These are phyloP conservation scores for Pempheris klunzingeri DNA, from an alignment of 2,797 vertebrate genomes.

Conservation along the genomic window DNA sequence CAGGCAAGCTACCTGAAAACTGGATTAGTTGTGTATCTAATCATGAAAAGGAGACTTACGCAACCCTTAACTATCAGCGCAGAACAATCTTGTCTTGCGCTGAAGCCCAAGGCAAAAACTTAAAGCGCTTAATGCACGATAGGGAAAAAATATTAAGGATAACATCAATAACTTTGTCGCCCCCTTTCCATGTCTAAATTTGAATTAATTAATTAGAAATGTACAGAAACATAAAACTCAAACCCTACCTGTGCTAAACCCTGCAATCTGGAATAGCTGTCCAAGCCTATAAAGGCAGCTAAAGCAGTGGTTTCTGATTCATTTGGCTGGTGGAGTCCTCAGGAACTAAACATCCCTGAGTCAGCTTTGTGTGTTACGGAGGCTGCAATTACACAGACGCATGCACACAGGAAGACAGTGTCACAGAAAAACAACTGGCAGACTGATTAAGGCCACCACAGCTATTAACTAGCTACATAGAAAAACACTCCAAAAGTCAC, in stretches of 20 bases:
- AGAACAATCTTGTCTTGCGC: slow-evolving; percentile 50
- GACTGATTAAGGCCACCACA: slow-evolving; percentile 53
- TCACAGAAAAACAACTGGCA: slow-evolving; percentile 54
- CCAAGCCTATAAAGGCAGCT: background rate
- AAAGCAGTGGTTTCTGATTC: slow-evolving; percentile 19
- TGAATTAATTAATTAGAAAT: slow-evolving; percentile 26
- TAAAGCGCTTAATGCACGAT: slow-evolving; percentile 8
- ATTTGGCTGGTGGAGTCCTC: slow-evolving; percentile 32
- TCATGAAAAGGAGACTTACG: slow-evolving; percentile 38
- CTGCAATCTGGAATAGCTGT: slow-evolving; percentile 6
- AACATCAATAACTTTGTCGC: slow-evolving; percentile 38
- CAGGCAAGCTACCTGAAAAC: slow-evolving; percentile 55
- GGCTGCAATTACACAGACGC: slow-evolving; percentile 20
- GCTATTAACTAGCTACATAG: slow-evolving; percentile 54
- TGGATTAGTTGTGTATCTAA: slow-evolving; percentile 57
- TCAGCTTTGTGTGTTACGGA: slow-evolving; percentile 45
- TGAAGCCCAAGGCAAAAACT: slow-evolving; percentile 44
- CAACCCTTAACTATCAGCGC: slow-evolving; percentile 50
- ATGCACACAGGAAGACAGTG: slow-evolving; percentile 32
- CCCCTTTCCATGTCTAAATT: slow-evolving; percentile 12
- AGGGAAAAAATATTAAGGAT: slow-evolving; percentile 36
- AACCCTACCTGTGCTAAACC: background rate
- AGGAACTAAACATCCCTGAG: slow-evolving; percentile 42
- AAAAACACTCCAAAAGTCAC: slow-evolving; percentile 52
- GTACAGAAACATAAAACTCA: slow-evolving; percentile 3